Base-by-base conservation (phyloP, 2,888 invertebrate species). In the Ormyrus labotus region DNA sequence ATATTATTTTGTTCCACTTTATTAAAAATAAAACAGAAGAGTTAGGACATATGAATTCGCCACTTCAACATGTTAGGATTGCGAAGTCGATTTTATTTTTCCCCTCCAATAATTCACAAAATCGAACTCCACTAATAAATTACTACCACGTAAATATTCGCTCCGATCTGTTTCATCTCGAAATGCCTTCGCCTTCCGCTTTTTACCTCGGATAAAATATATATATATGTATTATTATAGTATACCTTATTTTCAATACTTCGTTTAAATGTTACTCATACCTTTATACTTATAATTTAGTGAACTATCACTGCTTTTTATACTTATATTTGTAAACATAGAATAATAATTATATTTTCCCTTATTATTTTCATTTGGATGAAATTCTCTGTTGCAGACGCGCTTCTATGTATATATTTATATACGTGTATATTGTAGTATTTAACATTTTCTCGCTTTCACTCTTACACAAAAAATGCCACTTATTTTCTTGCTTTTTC, bases 271-370 rank as follows among this genome's bases (percentile, higher is more conserved):
- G 63, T 83, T 83, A 84, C 81, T 86, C 83, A 82, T 83, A 83
- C 70, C 78, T 84, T 84, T 84, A 84, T 83, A 34, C 34, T 34
- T 34, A 34, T 86, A 85, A 86, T 81, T 84, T 85, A 85, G 84
- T 83, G 87, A 87, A 87, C 89, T 89, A 89, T 88, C 88, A 88
- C 89, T 89, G 88, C 86, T 83, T 87, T 34, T 34, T 89, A 88
- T 81, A 86, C 19, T 85, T 84, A 84, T 70, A 64, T 50, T 45
- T 78, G 55, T 87, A 63, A 87, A 89, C 87, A 86, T 87, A 85
- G 86, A 88, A 84, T 88, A 82, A 83, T 87, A 85, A 83, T 85
- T 85, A 34, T 34, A 34, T 34, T 34, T 34, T 82, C 84, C 84
- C 83, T 81, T 78, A 83, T 53, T 53, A 55, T 55, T 75, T 13